Percentiles rank a stretch among this genome's conserved stretches.
These are phyloP conservation scores for Caenorhabditis virilis DNA, from an alignment of 2,888 invertebrate genomes.

Conservation along the genomic window DNA sequence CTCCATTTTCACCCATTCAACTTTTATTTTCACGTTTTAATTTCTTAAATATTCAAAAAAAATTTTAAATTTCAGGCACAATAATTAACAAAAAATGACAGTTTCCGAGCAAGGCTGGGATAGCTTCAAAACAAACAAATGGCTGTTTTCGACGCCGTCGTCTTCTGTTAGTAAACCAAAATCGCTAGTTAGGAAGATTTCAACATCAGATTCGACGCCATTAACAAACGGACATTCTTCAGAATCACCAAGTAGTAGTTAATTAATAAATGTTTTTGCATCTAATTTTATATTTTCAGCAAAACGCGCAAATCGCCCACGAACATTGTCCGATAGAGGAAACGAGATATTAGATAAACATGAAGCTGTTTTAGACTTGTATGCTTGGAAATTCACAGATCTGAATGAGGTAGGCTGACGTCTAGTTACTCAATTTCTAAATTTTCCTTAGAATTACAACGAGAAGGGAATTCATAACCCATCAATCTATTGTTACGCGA, in stretches of 20 bases:
- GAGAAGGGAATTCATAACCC: conserved; percentile 35
- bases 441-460: conserved; percentile 14
- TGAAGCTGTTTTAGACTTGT: conserved; percentile 18
- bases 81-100: no score
- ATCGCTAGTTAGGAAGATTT: conserved; percentile 9
- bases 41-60: no score
- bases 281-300: no score
- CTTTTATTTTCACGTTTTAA: no score
- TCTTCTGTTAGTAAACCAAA: conserved; percentile 24
- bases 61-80: conserved; percentile 5
- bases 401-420: conserved; percentile 10
- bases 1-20: no score
- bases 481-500: conserved; percentile 36
- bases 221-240: no score
- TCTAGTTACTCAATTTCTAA: not conserved
- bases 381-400: conserved; percentile 29
- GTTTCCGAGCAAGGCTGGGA: conserved; percentile 27
- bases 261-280: no score
- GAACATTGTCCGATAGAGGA: conserved; percentile 36
- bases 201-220: conserved; percentile 4
- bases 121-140: conserved; percentile 33
- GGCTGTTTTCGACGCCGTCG: conserved; percentile 33
- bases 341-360: conserved; percentile 36
- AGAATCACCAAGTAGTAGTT: no score
- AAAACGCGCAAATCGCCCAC: conserved; percentile 24